These are phyloP conservation scores for Hippocampus kuda DNA, from an alignment of 2,797 vertebrate genomes.

Conservation along the genomic window DNA sequence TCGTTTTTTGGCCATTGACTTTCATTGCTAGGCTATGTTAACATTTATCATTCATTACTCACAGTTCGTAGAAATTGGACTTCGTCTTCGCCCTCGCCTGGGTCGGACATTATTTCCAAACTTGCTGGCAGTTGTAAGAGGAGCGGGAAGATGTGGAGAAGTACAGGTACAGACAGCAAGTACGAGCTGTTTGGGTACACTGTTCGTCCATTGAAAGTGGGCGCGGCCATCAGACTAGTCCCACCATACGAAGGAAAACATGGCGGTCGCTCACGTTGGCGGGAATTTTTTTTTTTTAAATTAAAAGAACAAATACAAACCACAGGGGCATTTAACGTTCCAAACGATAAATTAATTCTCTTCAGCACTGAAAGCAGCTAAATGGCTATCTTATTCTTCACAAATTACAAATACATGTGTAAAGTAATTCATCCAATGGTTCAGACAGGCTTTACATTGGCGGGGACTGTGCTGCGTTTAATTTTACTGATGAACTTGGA, in stretches of 20 bases:
- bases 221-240: not conserved
- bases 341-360: too few relatives aligned
- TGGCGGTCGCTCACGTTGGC: not conserved
- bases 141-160: not conserved
- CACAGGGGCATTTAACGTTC: too few relatives aligned
- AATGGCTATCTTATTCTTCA: too few relatives aligned
- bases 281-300: not conserved
- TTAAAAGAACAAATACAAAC: too few relatives aligned
- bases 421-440: too few relatives aligned
- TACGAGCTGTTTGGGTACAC: not conserved
- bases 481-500: too few relatives aligned
- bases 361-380: too few relatives aligned
- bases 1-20: not conserved
- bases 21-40: not conserved
- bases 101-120: constrained; percentile 39
- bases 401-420: too few relatives aligned
- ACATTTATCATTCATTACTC: constrained; percentile 29
- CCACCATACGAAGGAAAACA: not conserved
- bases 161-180: not conserved
- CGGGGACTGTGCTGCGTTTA: too few relatives aligned
- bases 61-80: constrained; percentile 67
- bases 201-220: not conserved
- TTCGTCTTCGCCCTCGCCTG: constrained; percentile 55
- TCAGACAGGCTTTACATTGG: too few relatives aligned
- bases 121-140: not conserved